Base-by-base conservation (phyloP, 2,888 invertebrate species). In the Aproaerema taeniolella region DNA sequence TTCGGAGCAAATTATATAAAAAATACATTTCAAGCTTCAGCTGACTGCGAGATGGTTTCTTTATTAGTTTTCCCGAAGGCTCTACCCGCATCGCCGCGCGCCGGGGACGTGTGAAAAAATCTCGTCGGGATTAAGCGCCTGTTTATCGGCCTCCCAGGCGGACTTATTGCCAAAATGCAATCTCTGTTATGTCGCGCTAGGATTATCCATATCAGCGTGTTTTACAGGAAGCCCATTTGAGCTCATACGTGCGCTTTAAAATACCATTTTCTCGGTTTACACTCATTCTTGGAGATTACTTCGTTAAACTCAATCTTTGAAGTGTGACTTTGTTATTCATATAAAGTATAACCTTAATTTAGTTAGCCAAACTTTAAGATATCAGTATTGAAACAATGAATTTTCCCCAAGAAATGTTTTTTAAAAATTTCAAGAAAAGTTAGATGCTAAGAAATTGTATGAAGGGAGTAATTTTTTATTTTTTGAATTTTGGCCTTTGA, bases 21-120 rank as follows among this genome's bases (percentile, higher is more conserved):
- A 87, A 87, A 87, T 82, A 87, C 86, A 87, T 87, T 87, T 87
- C 87, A 87, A 76, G 87, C 86, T 73, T 78, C 78, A 86, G 85
- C 77, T 80, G 83, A 61, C 79, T 55, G 67, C 72, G 73, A 82
- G 81, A 87, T 87, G 85, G 86, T 82, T 83, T 85, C 83, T 82
- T 86, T 86, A 87, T 87, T 87, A 87, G 83, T 85, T 85, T 85
- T 80, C 76, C 78, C 68, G 70, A 61, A 62, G 78, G 76, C 73
- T 54, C 49, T 49, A 47, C 52, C 47, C 50, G 49, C 55, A 55
- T 8, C 55, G 55, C 53, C 46, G n/a, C 43, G 43, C 49, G 42
- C 47, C 42, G 67, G 72, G 74, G 78, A 82, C 80, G 85, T 83
- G 85, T 83, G 83, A 85, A 85, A 83, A 79, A 81, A 70, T 70